Percentiles rank a stretch among this genome's conserved stretches.
These are phyloP conservation scores for Aspidiotus destructor DNA, from an alignment of 2,888 invertebrate species.

Conservation along the genomic window DNA sequence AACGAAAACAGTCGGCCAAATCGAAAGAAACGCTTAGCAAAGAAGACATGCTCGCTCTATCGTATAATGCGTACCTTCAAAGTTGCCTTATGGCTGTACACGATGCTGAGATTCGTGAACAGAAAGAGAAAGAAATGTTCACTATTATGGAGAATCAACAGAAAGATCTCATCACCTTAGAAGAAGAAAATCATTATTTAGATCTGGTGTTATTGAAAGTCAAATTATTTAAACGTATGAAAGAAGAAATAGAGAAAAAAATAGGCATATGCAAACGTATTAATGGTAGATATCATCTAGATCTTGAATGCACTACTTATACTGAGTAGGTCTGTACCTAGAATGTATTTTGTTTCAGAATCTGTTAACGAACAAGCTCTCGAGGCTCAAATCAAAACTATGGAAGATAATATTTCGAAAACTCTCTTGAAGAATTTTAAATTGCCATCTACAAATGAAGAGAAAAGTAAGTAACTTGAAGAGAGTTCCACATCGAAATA, in stretches of 20 bases:
- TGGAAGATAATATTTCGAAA: not conserved
- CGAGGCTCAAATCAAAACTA: not conserved
- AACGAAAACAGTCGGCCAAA: too few species aligned
- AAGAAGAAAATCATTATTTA: not conserved
- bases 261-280: not conserved
- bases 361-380: not conserved
- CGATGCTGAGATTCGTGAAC: not conserved
- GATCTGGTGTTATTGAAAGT: not conserved
- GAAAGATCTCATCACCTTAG: not conserved
- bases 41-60: not conserved
- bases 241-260: not conserved
- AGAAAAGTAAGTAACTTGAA: not conserved
- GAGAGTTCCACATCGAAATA: too few species aligned
- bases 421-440: conserved; percentile 9
- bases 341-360: not conserved
- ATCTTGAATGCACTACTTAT: not conserved
- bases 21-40: not conserved
- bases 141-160: not conserved
- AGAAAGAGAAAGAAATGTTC: not conserved
- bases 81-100: conserved; percentile 6
- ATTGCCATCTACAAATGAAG: conserved; percentile 40
- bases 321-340: not conserved
- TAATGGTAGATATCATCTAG: not conserved
- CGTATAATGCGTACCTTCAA: conserved; percentile 6
- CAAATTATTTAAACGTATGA: not conserved